Evolutionary conservation across 2,797 vertebrate species (phyloP).

Genomic region (Sus cebifrons): DNA sequence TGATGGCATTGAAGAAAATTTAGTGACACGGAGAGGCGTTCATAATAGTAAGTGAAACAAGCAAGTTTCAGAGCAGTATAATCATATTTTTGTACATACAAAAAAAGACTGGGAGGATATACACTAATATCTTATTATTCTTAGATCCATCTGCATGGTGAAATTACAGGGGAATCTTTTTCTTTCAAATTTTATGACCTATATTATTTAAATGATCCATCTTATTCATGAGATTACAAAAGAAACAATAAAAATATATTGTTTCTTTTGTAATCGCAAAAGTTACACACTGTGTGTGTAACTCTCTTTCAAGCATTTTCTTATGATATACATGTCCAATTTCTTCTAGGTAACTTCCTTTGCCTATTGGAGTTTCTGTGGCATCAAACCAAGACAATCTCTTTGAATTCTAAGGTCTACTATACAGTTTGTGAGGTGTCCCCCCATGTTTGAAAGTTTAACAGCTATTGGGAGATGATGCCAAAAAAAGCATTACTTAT

Average conservation of each 20-base stretch:
- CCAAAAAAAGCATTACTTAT: neutral
- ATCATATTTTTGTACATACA: neutral
- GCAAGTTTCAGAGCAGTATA: neutral
- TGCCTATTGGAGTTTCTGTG: neutral
- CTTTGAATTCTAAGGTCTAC: neutral
- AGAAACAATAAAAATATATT: neutral
- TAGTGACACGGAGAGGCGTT: neutral
- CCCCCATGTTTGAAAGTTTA: neutral
- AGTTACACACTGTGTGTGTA: too few species aligned
- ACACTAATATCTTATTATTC: neutral
- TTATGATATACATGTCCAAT: neutral
- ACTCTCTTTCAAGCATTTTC: constrained; percentile 7
- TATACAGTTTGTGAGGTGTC: neutral
- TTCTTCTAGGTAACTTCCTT: neutral
- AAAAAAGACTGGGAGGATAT: neutral
- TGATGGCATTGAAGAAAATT: neutral
- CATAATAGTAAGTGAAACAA: neutral
- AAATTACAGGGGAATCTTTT: neutral
- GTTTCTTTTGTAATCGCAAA: too few species aligned
- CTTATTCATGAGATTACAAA: constrained; percentile 20
- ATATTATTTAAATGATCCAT: neutral
- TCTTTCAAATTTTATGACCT: neutral
- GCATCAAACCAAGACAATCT: neutral
- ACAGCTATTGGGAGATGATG: neutral
- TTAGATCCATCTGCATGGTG: neutral